Evolutionary conservation across 2,797 vertebrate genomes (phyloP), one percentile per base, ranked within the genome.

Genomic region (Pachyuromys duprasi): DNA sequence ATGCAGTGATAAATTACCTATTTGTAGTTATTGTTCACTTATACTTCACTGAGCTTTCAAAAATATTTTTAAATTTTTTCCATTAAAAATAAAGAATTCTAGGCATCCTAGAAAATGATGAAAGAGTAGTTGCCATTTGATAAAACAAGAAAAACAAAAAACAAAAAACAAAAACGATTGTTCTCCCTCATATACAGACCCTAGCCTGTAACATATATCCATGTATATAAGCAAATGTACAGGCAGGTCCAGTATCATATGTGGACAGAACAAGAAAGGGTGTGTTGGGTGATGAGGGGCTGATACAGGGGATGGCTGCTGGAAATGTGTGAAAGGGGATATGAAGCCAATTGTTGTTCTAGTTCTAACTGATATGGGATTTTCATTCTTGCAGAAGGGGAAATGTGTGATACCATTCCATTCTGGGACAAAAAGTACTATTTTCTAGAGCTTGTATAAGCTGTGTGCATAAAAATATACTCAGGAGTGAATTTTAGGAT

Each of bases 41-140:
- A 4, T 86, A 24, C n/a, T 79, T 60, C 26, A 42, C 36, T 84
- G 90, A 91, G 18, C 5, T 89, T 95, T 91, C 80, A 67, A 87
- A 49, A 93, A 87, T 33, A 82, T 13, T 93, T n/a, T 95, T 80
- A 78, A 89, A 65, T 36, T 70, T 13, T 55, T 93, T 93, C 72
- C 67, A 67, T 74, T 95, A 65, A 91, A 89, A 92, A 91, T 86
- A 12, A 92, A 93, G 57, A 89, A 91, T 93, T 93, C 83, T 55
- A 26, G n/a, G 39, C 65, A 53, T 45, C 81, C 90, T 93, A 82
- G 89, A 84, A 94, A 95, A 93, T 80, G 67, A 36, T n/a, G 53
- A 18, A 78, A 74, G 26, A 90, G 24, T 65, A 69, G 67, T 45
- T 87, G n/a, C 60, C 74, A 45, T 36, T 80, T 81, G 57, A 81